These are phyloP conservation scores for Synchiropus splendidus DNA, from an alignment of 2,113 vertebrate species.

Conservation along the genomic window DNA sequence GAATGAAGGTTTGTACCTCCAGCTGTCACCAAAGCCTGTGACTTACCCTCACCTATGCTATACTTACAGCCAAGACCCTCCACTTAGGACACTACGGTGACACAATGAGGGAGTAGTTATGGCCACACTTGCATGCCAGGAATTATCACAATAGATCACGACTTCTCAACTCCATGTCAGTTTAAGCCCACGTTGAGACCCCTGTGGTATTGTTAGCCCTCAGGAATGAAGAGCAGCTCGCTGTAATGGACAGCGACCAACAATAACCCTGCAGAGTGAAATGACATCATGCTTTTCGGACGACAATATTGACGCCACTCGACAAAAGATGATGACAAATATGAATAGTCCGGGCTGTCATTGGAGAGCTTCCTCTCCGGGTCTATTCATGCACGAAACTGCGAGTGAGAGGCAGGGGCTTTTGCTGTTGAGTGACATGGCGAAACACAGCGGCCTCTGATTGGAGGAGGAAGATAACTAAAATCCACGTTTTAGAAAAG, in stretches of 20 bases:
- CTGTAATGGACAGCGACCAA: slow-evolving; percentile 32
- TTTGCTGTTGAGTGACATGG: slow-evolving; percentile 49
- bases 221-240: slow-evolving; percentile 12
- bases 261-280: slow-evolving; percentile 32
- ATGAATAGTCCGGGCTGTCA: slow-evolving; percentile 18
- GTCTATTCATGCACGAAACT: slow-evolving; percentile 31
- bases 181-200: too few relatives aligned
- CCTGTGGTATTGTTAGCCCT: neutral
- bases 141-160: too few relatives aligned
- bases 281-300: slow-evolving; percentile 34
- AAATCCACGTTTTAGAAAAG: slow-evolving; percentile 55
- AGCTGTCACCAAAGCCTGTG: too few relatives aligned
- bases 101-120: too few relatives aligned
- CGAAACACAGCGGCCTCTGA: slow-evolving; percentile 53
- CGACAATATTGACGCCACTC: slow-evolving; percentile 29
- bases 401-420: slow-evolving; percentile 14
- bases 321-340: slow-evolving; percentile 30
- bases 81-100: too few relatives aligned
- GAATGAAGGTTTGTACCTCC: too few relatives aligned
- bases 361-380: slow-evolving; percentile 14
- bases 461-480: slow-evolving; percentile 55
- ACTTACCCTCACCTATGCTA: too few relatives aligned
- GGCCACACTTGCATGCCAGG: too few relatives aligned
- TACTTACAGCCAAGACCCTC: too few relatives aligned
- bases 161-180: too few relatives aligned